Percentiles rank a stretch among this genome's conserved stretches.
phyloP scores from a whole-genome alignment of 2,888 invertebrate species.

The Leucozona laternaria region DNA sequence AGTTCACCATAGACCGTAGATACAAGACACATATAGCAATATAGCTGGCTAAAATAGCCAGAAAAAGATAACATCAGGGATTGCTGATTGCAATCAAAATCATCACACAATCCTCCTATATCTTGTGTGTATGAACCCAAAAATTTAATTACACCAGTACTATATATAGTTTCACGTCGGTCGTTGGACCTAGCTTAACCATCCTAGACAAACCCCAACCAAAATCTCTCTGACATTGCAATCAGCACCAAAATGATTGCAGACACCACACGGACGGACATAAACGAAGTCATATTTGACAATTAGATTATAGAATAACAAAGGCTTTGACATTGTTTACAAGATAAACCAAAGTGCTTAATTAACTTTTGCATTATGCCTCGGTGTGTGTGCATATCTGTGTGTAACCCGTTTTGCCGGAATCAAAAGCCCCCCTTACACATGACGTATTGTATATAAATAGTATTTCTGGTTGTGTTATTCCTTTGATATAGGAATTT shows the following conservation, averaged over 20 bases:
- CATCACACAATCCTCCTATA: slow-evolving; percentile 33
- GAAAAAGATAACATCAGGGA: slow-evolving; percentile 34
- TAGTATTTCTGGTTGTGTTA: not conserved
- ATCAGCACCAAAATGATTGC: slow-evolving; percentile 65
- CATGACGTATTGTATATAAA: not conserved
- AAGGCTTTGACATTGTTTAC: slow-evolving; percentile 74
- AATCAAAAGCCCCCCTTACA: slow-evolving; percentile 11
- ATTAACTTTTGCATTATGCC: slow-evolving; percentile 68
- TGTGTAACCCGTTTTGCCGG: slow-evolving; percentile 8
- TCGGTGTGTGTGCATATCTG: not conserved
- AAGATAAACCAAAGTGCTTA: slow-evolving; percentile 71
- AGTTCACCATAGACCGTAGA: not conserved
- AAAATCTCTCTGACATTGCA: slow-evolving; percentile 39
- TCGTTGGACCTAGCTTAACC: not conserved
- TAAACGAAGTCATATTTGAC: slow-evolving; percentile 68
- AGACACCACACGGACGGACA: slow-evolving; percentile 45
- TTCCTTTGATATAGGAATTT: slow-evolving; percentile 40
- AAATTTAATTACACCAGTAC: slow-evolving; percentile 60
- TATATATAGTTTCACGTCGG: not conserved
- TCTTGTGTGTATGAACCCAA: slow-evolving; percentile 35
- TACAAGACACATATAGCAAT: not conserved
- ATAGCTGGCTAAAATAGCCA: not conserved
- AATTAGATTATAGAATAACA: slow-evolving; percentile 76
- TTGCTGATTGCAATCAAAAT: slow-evolving; percentile 62
- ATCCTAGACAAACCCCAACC: not conserved